Evolutionary conservation across 2,113 vertebrate species (phyloP), one percentile per base, ranked within the genome.

Genomic region (Odontesthes bonariensis): DNA sequence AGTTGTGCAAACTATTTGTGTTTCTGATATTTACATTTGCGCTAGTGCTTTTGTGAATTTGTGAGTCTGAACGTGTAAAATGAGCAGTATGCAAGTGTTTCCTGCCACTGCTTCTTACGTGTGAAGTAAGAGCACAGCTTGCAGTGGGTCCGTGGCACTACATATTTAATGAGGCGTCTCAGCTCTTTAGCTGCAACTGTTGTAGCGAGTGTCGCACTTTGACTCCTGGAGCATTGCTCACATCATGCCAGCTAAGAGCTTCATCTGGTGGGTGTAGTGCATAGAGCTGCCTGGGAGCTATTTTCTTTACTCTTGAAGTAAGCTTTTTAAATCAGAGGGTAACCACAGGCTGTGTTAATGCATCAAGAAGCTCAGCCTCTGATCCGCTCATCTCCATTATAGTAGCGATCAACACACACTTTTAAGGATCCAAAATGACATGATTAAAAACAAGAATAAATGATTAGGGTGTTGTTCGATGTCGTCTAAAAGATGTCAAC

Each of bases 161-260:
- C 85, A 88, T 87, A 86, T 88, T 87, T 89, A 90, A 89, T 75
- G 2, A 89, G 77, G 61, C 59, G 73, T 75, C 84, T 75, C 27
- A 1, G 83, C 71, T 82, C 75, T 85, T 85, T 77, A 82, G 82
- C 80, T 62, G 75, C 44, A 58, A 3, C 59, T 10, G 62, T 44
- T 79, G 85, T 66, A 42, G 74, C 22, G 49, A 32, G 73, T 46
- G 70, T 82, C 32, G 38, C 68, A 82, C 83, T 85, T 79, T 85
- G 77, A 81, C 80, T 89, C 59, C 47, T 54, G 74, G 78, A 84
- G 86, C 81, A 60, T 52, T 32, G 68, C 65, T 81, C 54, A 4
- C 73, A 67, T 74, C 78, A 52, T 20, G 47, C 44, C 82, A 56
- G 70, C 56, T 46, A 77, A 77, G 64, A 53, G 74, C 75, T 75